Conservation (phyloP, 2,888 invertebrate genomes). For the Antheraea yamamai region DNA sequence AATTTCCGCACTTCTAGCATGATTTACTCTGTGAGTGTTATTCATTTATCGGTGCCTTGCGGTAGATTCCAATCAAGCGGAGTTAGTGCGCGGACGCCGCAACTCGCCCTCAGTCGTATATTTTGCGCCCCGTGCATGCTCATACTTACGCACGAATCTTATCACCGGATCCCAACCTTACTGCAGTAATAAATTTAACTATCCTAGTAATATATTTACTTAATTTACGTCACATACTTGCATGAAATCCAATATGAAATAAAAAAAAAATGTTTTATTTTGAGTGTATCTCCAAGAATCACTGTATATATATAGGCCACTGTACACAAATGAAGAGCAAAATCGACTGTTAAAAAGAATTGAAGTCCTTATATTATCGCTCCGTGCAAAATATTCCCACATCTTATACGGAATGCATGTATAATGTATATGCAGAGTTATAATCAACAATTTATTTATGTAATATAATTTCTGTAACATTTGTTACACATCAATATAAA, state of each 20-base stretch:
- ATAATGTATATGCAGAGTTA: too few relatives aligned
- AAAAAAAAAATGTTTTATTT: not conserved
- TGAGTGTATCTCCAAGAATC: too few relatives aligned
- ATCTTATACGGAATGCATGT: too few relatives aligned
- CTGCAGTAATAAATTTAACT: constrained; percentile 16
- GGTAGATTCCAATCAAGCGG: constrained; percentile 72
- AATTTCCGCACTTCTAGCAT: not conserved
- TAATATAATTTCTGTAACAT: too few relatives aligned
- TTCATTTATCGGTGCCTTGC: constrained; percentile 62
- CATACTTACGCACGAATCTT: constrained; percentile 63
- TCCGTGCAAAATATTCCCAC: too few relatives aligned
- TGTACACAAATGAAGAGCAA: too few relatives aligned
- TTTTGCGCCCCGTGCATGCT: constrained; percentile 51
- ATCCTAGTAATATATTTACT: constrained; percentile 13
- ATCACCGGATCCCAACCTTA: constrained; percentile 46
- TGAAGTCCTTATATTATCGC: too few relatives aligned
- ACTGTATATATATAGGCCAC: too few relatives aligned
- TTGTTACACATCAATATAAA: too few relatives aligned
- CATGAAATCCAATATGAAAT: not conserved
- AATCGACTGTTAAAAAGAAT: too few relatives aligned
- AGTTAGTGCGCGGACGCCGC: constrained; percentile 54
- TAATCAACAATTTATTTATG: too few relatives aligned
- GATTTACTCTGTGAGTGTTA: constrained; percentile 22
- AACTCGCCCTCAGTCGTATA: constrained; percentile 52
- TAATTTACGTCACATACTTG: not conserved